phyloP scores from a whole-genome alignment of 2,113 vertebrate genomes.

The Ranitomeya imitator region DNA sequence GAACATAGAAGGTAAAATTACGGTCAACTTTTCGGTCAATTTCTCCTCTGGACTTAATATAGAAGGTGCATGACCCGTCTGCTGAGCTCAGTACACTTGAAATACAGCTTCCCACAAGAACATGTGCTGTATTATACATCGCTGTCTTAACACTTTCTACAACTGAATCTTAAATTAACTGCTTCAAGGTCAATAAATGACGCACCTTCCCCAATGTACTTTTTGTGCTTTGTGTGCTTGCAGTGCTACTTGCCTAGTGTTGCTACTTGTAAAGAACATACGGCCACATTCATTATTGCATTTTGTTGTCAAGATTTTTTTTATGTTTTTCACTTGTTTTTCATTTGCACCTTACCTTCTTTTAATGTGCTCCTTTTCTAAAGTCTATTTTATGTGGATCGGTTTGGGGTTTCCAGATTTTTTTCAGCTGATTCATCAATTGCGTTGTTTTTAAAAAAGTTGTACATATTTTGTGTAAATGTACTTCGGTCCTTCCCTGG shows the following conservation, averaged over 20 bases:
- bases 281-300: too few relatives aligned
- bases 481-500: too few relatives aligned
- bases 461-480: too few relatives aligned
- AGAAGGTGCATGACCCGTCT: conserved; percentile 32
- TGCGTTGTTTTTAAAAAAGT: too few relatives aligned
- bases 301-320: too few relatives aligned
- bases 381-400: too few relatives aligned
- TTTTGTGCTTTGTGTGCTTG: not conserved
- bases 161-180: conserved; percentile 8
- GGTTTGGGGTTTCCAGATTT: too few relatives aligned
- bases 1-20: conserved; percentile 62
- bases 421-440: too few relatives aligned
- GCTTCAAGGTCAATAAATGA: not conserved
- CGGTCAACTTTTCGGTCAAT: not conserved
- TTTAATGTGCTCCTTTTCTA: too few relatives aligned
- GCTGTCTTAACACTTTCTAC: not conserved
- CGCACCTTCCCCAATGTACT: not conserved
- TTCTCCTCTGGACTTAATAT: conserved; percentile 40
- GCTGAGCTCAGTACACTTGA: conserved; percentile 18
- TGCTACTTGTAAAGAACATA: not conserved
- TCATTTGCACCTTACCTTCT: too few relatives aligned
- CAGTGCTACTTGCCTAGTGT: not conserved
- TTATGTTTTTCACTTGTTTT: too few relatives aligned
- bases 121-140: not conserved
- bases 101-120: conserved; percentile 25